Conservation (phyloP, 2,888 invertebrate genomes). For the Heliconius ismenius region DNA sequence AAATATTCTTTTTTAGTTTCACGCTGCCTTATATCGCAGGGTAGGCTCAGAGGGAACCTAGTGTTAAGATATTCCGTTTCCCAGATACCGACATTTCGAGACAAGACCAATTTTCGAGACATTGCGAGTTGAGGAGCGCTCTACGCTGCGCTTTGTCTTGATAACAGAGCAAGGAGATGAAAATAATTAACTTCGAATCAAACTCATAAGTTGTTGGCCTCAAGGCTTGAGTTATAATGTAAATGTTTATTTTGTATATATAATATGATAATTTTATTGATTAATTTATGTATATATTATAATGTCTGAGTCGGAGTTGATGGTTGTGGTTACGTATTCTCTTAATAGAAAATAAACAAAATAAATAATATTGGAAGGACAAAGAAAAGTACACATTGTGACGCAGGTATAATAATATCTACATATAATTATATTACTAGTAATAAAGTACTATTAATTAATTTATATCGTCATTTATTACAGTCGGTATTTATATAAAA, state of each 20-base stretch:
- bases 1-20: not conserved
- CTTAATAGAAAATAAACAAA: not conserved
- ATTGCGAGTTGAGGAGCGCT: not conserved
- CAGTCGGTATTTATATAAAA: not conserved
- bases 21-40: not conserved
- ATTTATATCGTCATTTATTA: not conserved
- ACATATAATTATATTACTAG: not conserved
- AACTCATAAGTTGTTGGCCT: not conserved
- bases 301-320: not conserved
- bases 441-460: not conserved
- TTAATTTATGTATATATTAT: not conserved
- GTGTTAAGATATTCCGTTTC: not conserved
- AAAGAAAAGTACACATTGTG: too few species aligned
- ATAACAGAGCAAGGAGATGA: not conserved
- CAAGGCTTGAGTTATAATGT: not conserved
- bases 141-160: not conserved
- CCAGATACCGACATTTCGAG: not conserved
- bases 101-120: not conserved
- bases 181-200: not conserved
- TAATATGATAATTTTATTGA: not conserved
- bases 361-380: too few species aligned
- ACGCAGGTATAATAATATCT: too few species aligned
- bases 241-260: not conserved
- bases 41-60: not conserved
- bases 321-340: not conserved